Evolutionary conservation across 1,140 invertebrate genomes (phyloP).

Genomic region (Lepidurus packardi): DNA sequence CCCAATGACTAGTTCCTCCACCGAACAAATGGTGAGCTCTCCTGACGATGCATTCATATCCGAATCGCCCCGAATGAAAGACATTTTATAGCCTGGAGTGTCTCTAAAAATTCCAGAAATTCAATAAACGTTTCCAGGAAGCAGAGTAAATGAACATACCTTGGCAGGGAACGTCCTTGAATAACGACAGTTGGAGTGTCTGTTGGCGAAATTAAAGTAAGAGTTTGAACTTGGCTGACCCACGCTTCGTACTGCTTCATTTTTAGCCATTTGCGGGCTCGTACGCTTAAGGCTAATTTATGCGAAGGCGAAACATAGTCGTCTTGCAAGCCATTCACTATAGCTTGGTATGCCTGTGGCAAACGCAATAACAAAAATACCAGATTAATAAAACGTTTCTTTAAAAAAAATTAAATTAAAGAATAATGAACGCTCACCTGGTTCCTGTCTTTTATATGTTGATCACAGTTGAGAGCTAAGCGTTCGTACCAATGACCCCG

Average conservation of each 20-base stretch:
- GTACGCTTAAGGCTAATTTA: constrained; percentile 45
- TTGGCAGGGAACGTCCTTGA: constrained; percentile 35
- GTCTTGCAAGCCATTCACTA: constrained; percentile 45
- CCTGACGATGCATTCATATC: constrained; percentile 38
- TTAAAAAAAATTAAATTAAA: constrained; percentile 7
- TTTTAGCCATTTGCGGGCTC: constrained; percentile 43
- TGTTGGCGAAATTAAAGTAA: constrained; percentile 28
- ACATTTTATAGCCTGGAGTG: constrained; percentile 40
- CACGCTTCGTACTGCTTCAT: constrained; percentile 29
- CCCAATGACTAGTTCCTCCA: constrained; percentile 51
- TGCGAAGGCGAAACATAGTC: constrained; percentile 44
- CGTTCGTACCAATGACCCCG: constrained; percentile 53
- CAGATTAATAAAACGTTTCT: constrained; percentile 23
- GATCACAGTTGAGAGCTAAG: constrained; percentile 50
- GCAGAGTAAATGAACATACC: constrained; percentile 23
- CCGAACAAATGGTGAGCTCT: constrained; percentile 42
- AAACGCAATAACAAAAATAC: constrained; percentile 27
- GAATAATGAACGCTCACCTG: constrained; percentile 39
- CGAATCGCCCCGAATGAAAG: constrained; percentile 38
- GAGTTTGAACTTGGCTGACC: constrained; percentile 30
- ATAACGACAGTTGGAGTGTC: constrained; percentile 43
- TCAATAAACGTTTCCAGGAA: neutral
- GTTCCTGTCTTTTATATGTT: constrained; percentile 49
- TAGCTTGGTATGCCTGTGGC: constrained; percentile 44
- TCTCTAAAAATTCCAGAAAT: constrained; percentile 36